Percentiles rank a stretch among this genome's conserved stretches.
These are phyloP conservation scores for Gouania willdenowi DNA, from an alignment of 2,797 vertebrate species.

Conservation along the genomic window DNA sequence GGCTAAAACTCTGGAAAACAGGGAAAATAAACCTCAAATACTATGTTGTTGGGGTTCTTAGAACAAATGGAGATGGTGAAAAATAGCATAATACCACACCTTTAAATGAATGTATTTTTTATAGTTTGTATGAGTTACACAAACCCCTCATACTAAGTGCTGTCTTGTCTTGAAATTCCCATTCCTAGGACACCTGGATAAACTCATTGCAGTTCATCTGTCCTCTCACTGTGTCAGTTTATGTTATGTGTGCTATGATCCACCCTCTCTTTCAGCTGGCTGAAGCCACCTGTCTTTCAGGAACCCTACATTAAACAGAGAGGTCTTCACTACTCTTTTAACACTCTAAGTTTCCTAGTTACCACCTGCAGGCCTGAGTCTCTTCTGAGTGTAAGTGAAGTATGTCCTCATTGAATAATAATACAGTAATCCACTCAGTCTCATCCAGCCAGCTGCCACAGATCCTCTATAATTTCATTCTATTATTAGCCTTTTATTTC, in stretches of 20 bases:
- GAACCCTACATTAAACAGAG: slow-evolving; percentile 12
- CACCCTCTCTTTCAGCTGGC: slow-evolving; percentile 3
- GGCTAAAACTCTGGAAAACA: too few species aligned
- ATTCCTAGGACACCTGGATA: too few species aligned
- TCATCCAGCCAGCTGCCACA: slow-evolving; percentile 14
- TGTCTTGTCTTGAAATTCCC: too few species aligned
- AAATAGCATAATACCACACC: too few species aligned
- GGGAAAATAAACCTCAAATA: too few species aligned
- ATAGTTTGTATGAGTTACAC: too few species aligned
- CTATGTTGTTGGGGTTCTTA: too few species aligned
- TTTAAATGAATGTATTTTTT: too few species aligned
- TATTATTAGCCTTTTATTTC: slow-evolving; percentile 56
- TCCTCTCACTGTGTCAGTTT: too few species aligned
- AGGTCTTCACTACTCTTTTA: slow-evolving; percentile 3
- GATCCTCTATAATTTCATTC: slow-evolving; percentile 11
- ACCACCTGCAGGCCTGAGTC: background rate
- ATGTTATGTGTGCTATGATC: too few species aligned
- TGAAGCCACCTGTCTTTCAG: slow-evolving; percentile 1
- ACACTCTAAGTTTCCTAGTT: slow-evolving; percentile 9
- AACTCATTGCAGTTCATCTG: slow-evolving; percentile 4
- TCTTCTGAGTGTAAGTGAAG: slow-evolving; percentile 1
- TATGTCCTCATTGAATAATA: slow-evolving; percentile 33
- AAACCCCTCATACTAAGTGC: too few species aligned
- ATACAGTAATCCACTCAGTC: slow-evolving; percentile 42
- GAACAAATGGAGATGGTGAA: too few species aligned